These are phyloP conservation scores for Caiman crocodilus DNA, from an alignment of 2,797 vertebrate genomes.

Conservation along the genomic window DNA sequence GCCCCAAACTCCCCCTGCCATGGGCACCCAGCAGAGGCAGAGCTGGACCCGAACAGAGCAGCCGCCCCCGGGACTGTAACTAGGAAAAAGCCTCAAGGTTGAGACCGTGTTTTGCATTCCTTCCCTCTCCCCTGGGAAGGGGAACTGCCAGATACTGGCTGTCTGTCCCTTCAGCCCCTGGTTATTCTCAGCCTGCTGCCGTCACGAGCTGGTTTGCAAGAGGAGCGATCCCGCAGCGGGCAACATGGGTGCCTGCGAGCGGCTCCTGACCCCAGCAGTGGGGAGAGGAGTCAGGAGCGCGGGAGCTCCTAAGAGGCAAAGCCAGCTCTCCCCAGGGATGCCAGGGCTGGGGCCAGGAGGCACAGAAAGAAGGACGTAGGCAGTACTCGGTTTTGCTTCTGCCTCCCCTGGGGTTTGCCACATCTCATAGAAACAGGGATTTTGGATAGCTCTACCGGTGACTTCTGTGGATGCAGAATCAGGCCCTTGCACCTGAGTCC, in stretches of 20 bases:
- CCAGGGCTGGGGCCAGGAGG: not conserved
- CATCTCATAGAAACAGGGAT: not conserved
- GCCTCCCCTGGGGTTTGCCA: not conserved
- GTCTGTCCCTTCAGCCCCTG: not conserved
- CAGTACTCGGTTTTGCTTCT: not conserved
- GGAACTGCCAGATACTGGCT: not conserved
- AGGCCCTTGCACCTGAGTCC: not conserved
- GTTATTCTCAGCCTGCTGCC: not conserved
- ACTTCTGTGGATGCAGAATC: too few relatives aligned
- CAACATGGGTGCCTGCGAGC: not conserved
- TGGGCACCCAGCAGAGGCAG: too few relatives aligned
- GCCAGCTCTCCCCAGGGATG: rapidly evolving
- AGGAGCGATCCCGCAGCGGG: not conserved
- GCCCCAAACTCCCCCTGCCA: not conserved
- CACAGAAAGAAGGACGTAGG: not conserved
- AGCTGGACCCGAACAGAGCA: not conserved
- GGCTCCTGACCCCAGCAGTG: not conserved
- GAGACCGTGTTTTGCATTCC: not conserved
- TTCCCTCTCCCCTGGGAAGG: not conserved
- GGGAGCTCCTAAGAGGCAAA: rapidly evolving
- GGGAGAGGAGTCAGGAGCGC: not conserved
- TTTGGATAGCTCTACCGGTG: not conserved
- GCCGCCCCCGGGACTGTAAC: not conserved
- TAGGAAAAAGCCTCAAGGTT: not conserved
- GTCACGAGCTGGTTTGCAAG: not conserved